Evolutionary conservation across 2,797 vertebrate genomes (phyloP), one percentile per base, ranked within the genome.

Genomic region (Platalea minor): DNA sequence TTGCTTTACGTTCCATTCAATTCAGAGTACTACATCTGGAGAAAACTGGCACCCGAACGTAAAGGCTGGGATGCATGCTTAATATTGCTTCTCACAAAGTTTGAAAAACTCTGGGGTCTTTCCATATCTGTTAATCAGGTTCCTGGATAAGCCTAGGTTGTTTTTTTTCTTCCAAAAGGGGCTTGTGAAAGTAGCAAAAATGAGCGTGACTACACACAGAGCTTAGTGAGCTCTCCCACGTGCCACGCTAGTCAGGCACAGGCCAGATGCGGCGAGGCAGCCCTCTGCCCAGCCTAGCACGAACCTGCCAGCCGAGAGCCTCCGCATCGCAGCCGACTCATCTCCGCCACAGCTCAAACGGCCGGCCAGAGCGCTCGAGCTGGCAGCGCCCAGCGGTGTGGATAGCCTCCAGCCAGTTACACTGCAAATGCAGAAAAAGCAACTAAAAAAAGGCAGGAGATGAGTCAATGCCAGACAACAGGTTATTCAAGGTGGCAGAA

Each of bases 251-350:
- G 67, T 13, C 26, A 10, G 79, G 24, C 67, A 26, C 4, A 3
- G 5, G 28, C 18, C 46, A 20, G 74, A 25, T 0, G 2, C n/a
- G 10, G 72, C 0, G 1, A 33, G 28, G 50, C 5, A 35, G 56
- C 11, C 16, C 59, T 46, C 31, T 33, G 67, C 35, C 74, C 91
- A 33, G 8, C 4, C 19, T 6, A 0, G 5, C 5, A 37, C 25
- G n/a, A 18, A 54, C 3, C 29, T 14, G 16, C n/a, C 4, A 14
- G 4, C 6, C 0, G 1, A 73, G 56, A 24, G 72, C 7, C 35
- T 81, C 83, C 25, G 3, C 31, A 43, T 17, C 0, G 0, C 41
- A 61, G 78, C 74, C 2, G 54, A 17, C 19, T 74, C 39, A 17
- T 13, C 46, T 56, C 51, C 7, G 2, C 35, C n/a, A 5, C 13